Percentiles rank a stretch among this genome's conserved stretches.
These are phyloP conservation scores for Chamaetylas fuelleborni DNA, from an alignment of 2,113 vertebrate genomes.

Conservation along the genomic window DNA sequence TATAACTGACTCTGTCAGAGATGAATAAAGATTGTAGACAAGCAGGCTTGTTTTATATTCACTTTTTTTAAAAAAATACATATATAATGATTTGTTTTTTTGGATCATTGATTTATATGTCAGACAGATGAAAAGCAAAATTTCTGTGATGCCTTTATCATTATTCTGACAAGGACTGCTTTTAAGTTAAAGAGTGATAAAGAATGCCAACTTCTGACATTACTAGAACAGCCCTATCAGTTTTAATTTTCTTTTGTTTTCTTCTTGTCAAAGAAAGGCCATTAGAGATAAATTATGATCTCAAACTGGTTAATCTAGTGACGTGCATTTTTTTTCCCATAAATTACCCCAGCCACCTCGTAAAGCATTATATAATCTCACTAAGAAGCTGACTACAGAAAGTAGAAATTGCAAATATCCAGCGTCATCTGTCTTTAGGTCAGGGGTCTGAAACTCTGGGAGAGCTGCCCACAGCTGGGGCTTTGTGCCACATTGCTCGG, in stretches of 20 bases:
- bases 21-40: not conserved
- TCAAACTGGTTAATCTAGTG: constrained; percentile 59
- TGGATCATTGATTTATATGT: constrained; percentile 72
- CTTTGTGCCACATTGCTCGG: rapidly evolving
- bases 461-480: not conserved
- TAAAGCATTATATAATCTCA: not conserved
- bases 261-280: constrained; percentile 55
- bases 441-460: not conserved
- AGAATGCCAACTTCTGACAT: constrained; percentile 70
- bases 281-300: constrained; percentile 56
- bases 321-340: not conserved
- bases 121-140: constrained; percentile 74
- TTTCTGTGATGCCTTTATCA: constrained; percentile 70
- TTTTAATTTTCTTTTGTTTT: constrained; percentile 64
- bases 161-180: constrained; percentile 70
- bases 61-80: constrained; percentile 42
- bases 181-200: constrained; percentile 73
- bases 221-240: constrained; percentile 58
- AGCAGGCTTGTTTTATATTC: constrained; percentile 32
- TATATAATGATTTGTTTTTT: constrained; percentile 52
- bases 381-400: not conserved
- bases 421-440: rapidly evolving
- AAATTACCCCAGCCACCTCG: constrained; percentile 25
- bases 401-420: not conserved
- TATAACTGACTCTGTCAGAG: constrained; percentile 32